Evolutionary conservation across 53 echinoderm and acorn worm species (phyloP).

Genomic region (Paracentrotus lividus): DNA sequence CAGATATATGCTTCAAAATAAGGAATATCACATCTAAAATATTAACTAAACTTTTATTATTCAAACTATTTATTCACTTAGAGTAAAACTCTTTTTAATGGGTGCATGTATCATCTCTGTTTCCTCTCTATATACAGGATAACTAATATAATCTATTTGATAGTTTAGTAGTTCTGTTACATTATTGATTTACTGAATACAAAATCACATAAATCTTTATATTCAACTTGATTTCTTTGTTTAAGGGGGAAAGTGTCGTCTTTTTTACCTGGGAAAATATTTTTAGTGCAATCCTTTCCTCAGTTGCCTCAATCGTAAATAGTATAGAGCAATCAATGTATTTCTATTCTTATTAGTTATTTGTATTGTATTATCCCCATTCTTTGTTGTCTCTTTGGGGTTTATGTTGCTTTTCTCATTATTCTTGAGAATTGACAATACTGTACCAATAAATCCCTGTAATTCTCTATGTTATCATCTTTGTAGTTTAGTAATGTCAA

Average conservation of each 20-base stretch:
- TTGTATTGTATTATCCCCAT: background rate
- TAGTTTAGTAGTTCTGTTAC: no score
- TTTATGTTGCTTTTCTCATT: background rate
- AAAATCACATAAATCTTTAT: no score
- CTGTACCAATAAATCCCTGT: background rate
- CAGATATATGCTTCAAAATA: background rate
- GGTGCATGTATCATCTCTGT: no score
- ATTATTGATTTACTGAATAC: no score
- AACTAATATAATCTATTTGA: no score
- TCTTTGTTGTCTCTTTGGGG: background rate
- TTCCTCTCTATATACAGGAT: background rate
- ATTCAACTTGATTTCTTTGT: background rate
- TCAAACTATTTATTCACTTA: constrained; percentile 1
- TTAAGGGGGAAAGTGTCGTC: background rate
- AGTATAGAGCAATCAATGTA: background rate
- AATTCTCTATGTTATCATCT: background rate
- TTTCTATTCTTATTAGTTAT: background rate
- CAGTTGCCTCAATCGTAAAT: background rate
- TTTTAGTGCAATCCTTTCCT: background rate
- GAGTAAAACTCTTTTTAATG: background rate
- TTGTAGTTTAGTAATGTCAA: background rate
- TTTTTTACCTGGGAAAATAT: background rate
- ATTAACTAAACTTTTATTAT: background rate
- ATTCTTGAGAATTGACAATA: background rate
- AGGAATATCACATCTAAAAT: background rate